Evolutionary conservation across 2,888 invertebrate species (phyloP), one percentile per base, ranked within the genome.

Genomic region (Lochmaea capreae): DNA sequence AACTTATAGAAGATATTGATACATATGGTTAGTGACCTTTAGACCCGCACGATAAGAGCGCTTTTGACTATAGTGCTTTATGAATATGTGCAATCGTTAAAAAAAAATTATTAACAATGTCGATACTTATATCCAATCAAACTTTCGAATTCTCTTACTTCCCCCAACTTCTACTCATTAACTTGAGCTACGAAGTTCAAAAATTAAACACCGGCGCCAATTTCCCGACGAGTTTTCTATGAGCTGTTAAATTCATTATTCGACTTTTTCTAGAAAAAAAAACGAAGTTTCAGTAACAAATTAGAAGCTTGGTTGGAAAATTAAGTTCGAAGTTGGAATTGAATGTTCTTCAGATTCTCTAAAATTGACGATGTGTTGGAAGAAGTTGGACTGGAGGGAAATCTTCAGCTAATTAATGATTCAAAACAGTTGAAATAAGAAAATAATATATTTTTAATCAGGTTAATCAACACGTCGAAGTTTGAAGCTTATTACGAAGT

Each of bases 191-290:
- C 58, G 2, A 11, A 58, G 58, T 58, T 58, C 58, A 58, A 58
- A 58, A 58, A 58, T 58, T 58, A 58, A 58, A 58, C 26, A 26
- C 22, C 26, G 26, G 12, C 58, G 4, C 58, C 58, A 22, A 58
- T 58, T 58, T 58, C 58, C 49, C 67, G 8, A 39, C 61, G 61
- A 68, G 68, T 61, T 61, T 39, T 61, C 39, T 14, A n/a, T n/a
- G 61, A 68, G 49, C 16, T 49, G 61, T 49, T 61, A 68, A 68
- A 61, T 68, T 68, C 68, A 58, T 68, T 68, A 68, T 61, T 61
- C 46, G 49, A 61, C n/a, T 61, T 26, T 61, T 33, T 39, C n/a
- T 5, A 5, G n/a, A 6, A 3, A 46, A 4, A 46, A 61, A 68
- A 33, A 33, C 6, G 8, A 68, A 68, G 26, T 68, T 58, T 49